These are phyloP conservation scores for Archivesica marissinica DNA, from an alignment of 1,140 invertebrate genomes.

Conservation along the genomic window DNA sequence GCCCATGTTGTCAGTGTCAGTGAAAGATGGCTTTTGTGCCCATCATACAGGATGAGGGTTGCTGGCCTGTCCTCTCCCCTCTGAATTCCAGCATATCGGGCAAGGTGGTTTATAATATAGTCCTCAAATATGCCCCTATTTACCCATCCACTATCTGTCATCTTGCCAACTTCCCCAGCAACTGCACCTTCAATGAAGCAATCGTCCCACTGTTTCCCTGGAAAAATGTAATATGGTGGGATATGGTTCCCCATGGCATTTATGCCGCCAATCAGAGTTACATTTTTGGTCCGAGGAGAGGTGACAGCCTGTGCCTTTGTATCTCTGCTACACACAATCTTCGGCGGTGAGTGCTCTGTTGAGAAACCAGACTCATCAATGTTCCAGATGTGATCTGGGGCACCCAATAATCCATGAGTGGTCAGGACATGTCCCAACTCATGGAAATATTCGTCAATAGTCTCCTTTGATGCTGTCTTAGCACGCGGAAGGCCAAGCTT, in stretches of 20 bases:
- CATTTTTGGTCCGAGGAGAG: slow-evolving; percentile 29
- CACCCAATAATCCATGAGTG: no score
- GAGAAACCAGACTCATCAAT: slow-evolving; percentile 38
- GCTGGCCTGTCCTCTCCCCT: slow-evolving; percentile 69
- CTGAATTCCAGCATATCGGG: background rate
- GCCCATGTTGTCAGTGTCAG: slow-evolving; percentile 60
- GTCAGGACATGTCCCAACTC: no score
- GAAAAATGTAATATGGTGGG: slow-evolving; percentile 35
- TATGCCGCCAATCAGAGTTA: slow-evolving; percentile 38
- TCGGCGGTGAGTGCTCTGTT: slow-evolving; percentile 55
- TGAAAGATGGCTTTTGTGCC: slow-evolving; percentile 75
- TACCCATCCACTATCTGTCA: slow-evolving; percentile 48
- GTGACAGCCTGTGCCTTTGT: slow-evolving; percentile 33
- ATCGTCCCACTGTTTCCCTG: slow-evolving; percentile 8
- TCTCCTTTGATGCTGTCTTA: no score
- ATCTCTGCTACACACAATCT: slow-evolving; percentile 32
- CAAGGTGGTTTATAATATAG: slow-evolving; percentile 84
- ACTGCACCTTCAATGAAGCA: no score
- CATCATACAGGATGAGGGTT: slow-evolving; percentile 82
- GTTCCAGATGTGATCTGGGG: slow-evolving; percentile 22
- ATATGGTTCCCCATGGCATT: slow-evolving; percentile 48
- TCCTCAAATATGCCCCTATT: slow-evolving; percentile 76
- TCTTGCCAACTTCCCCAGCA: slow-evolving; percentile 14
- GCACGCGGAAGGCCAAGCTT: no score
- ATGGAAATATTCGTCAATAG: no score